phyloP scores from a whole-genome alignment of 2,113 vertebrate genomes.

The Chloroceryle aenea region DNA sequence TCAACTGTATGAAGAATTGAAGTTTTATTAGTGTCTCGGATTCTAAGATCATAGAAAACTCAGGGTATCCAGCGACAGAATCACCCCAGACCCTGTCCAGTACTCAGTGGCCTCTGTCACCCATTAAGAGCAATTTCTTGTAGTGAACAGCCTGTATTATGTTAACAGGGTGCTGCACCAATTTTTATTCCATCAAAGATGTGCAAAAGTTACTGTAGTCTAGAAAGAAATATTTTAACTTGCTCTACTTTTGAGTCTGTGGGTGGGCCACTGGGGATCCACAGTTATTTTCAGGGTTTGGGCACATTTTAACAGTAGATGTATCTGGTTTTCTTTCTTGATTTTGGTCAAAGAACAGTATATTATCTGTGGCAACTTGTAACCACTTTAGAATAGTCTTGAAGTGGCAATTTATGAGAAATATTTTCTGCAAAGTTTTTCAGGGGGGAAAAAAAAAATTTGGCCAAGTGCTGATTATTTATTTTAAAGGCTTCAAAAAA shows the following conservation, averaged over 20 bases:
- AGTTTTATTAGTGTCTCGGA: neutral
- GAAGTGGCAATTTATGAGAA: neutral
- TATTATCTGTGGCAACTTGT: neutral
- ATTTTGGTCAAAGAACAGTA: neutral
- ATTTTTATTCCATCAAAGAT: neutral
- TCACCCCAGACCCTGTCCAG: neutral
- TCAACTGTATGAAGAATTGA: neutral
- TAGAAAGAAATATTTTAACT: constrained; percentile 15
- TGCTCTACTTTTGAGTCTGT: neutral
- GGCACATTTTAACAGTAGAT: neutral
- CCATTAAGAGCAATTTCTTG: neutral
- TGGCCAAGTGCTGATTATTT: neutral
- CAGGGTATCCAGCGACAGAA: neutral
- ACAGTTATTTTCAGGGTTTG: constrained; percentile 36
- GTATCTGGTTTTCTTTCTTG: neutral
- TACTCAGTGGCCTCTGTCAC: neutral
- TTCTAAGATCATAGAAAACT: neutral
- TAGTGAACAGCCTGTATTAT: neutral
- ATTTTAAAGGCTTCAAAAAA: neutral
- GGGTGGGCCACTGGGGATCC: constrained; percentile 16
- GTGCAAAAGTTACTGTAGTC: neutral
- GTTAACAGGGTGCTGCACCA: neutral
- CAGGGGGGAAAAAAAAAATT: neutral
- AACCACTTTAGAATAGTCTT: neutral
- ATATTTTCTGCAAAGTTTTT: neutral